Conservation (phyloP, 2,888 invertebrate species). For the Acanthosepion lycidas region DNA sequence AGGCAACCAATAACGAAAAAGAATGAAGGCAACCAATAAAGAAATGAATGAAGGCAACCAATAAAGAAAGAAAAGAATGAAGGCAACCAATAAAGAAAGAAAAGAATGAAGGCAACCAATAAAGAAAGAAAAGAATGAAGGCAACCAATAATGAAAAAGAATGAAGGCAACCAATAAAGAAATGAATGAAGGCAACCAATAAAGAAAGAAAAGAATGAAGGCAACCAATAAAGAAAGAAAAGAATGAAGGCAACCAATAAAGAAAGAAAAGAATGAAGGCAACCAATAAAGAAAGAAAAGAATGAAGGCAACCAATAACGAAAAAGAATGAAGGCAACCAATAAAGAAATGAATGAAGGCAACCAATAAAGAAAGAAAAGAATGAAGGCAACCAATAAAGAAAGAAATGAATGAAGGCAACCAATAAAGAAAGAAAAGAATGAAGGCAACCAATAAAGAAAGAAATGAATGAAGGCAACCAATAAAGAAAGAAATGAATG, state of each 20-base stretch:
- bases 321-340: not conserved
- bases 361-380: not conserved
- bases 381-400: not conserved
- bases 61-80: too few species aligned
- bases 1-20: too few species aligned
- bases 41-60: too few species aligned
- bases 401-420: not conserved
- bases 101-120: too few species aligned
- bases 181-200: not conserved
- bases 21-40: too few species aligned
- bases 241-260: not conserved
- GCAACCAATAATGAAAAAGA: too few species aligned
- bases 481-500: not conserved
- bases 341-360: not conserved
- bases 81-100: too few species aligned
- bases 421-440: not conserved
- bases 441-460: not conserved
- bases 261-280: too few species aligned
- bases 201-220: not conserved
- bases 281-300: too few species aligned
- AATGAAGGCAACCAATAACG: too few species aligned
- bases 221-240: not conserved
- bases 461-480: not conserved
- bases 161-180: too few species aligned
- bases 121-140: too few species aligned